Conservation (phyloP, 2,888 invertebrate genomes). For the Patella pellucida region DNA sequence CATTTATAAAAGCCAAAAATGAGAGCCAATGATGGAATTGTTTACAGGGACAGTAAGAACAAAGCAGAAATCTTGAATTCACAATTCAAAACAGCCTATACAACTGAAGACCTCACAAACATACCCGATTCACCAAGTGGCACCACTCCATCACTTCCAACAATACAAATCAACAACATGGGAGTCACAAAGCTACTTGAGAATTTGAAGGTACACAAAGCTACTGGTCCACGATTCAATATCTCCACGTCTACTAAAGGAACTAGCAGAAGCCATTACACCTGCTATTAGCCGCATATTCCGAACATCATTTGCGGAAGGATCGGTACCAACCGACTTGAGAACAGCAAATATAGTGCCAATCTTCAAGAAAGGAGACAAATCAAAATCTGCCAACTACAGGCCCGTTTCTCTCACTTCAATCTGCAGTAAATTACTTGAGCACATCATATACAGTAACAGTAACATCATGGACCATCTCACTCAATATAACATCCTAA, state of each 20-base stretch:
- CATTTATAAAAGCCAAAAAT: slow-evolving; percentile 34
- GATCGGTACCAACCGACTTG: slow-evolving; percentile 29
- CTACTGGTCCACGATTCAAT: slow-evolving; percentile 30
- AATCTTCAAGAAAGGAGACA: slow-evolving; percentile 29
- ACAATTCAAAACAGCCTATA: slow-evolving; percentile 34
- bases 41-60: slow-evolving; percentile 28
- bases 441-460: slow-evolving; percentile 32
- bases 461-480: slow-evolving; percentile 27
- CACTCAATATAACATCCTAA: slow-evolving; percentile 22
- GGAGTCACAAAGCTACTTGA: slow-evolving; percentile 22
- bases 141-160: slow-evolving; percentile 22
- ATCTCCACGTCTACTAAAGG: slow-evolving; percentile 19
- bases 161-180: slow-evolving; percentile 28
- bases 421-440: slow-evolving; percentile 34
- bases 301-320: slow-evolving; percentile 23
- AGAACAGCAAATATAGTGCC: slow-evolving; percentile 23
- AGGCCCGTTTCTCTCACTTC: slow-evolving; percentile 36
- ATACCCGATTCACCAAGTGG: slow-evolving; percentile 31
- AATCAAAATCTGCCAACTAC: slow-evolving; percentile 30
- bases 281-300: slow-evolving; percentile 15
- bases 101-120: slow-evolving; percentile 22
- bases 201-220: slow-evolving; percentile 27
- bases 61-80: slow-evolving; percentile 36
- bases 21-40: slow-evolving; percentile 31
- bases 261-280: slow-evolving; percentile 10